Conservation (phyloP, 1,140 invertebrate species). For the Lutraria rhynchaena region DNA sequence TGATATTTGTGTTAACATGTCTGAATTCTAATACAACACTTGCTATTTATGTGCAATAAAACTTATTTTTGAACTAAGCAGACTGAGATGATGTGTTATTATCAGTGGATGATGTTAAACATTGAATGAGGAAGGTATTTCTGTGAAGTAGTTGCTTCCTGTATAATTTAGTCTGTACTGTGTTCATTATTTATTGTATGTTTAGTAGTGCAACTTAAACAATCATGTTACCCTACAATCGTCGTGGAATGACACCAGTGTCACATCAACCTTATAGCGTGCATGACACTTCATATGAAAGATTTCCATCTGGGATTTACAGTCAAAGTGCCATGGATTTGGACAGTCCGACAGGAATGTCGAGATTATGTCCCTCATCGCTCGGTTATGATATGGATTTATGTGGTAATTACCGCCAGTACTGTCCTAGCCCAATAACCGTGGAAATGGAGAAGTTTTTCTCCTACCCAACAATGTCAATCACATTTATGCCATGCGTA, state of each 20-base stretch:
- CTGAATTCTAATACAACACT: too few relatives aligned
- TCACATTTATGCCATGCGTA: slow-evolving; percentile 50
- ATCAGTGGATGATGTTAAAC: too few relatives aligned
- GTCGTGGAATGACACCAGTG: neutral
- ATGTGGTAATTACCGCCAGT: neutral
- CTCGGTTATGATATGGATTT: slow-evolving; percentile 22
- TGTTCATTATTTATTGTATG: too few relatives aligned
- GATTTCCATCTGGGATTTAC: neutral
- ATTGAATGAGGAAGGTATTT: too few relatives aligned
- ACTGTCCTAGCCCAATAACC: neutral
- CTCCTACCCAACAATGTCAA: slow-evolving; percentile 35
- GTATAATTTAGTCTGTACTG: too few relatives aligned
- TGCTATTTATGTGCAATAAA: too few relatives aligned
- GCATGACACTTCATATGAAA: neutral
- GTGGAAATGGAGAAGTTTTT: slow-evolving; percentile 49
- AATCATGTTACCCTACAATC: slow-evolving; percentile 15
- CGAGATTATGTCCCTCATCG: neutral
- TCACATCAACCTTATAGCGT: neutral
- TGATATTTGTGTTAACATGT: too few relatives aligned
- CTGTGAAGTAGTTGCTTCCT: too few relatives aligned
- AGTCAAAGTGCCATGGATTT: neutral
- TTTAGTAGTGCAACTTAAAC: too few relatives aligned
- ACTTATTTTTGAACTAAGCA: too few relatives aligned
- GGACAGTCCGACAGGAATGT: neutral
- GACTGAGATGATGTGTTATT: too few relatives aligned